A percentile compares a stretch with the other conserved stretches of the same genome.
phyloP scores from a whole-genome alignment of 2,888 invertebrate genomes.

The Ennomos quercinarius region DNA sequence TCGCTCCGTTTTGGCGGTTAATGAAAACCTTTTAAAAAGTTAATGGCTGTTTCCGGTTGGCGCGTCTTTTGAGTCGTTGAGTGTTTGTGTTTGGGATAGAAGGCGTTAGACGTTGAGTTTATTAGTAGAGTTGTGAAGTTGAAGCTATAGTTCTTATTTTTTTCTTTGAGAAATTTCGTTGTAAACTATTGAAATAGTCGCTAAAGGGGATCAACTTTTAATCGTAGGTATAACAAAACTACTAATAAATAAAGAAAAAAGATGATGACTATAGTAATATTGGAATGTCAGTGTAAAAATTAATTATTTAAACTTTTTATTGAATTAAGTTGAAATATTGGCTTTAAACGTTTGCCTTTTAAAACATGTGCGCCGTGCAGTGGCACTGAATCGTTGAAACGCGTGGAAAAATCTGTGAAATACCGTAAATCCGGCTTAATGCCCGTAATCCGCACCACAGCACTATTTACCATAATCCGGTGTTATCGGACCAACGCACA shows the following conservation, averaged over 20 bases:
- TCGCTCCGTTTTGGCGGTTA: slow-evolving; percentile 45
- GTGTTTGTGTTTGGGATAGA: slow-evolving; percentile 12
- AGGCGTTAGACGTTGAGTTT: slow-evolving; percentile 6
- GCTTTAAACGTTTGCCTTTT: slow-evolving; percentile 35
- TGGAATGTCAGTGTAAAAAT: too few relatives aligned
- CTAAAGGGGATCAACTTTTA: too few relatives aligned
- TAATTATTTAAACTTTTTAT: too few relatives aligned
- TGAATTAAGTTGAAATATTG: slow-evolving; percentile 30
- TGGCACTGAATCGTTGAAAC: slow-evolving; percentile 40
- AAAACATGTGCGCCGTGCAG: slow-evolving; percentile 11
- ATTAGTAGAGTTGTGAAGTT: slow-evolving; percentile 3
- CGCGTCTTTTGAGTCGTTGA: slow-evolving; percentile 33
- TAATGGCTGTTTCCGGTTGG: slow-evolving; percentile 46
- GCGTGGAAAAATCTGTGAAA: slow-evolving; percentile 60
- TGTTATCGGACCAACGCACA: slow-evolving; percentile 63
- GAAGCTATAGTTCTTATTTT: not conserved
- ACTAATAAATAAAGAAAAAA: too few relatives aligned
- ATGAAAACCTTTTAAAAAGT: slow-evolving; percentile 51
- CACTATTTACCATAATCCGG: slow-evolving; percentile 69
- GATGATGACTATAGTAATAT: too few relatives aligned
- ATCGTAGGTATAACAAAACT: too few relatives aligned
- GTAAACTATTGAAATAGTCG: not conserved
- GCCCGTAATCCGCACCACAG: slow-evolving; percentile 59
- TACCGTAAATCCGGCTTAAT: slow-evolving; percentile 60
- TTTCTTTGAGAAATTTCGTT: not conserved